Evolutionary conservation across 2,888 invertebrate species (phyloP).

Genomic region (Conops quadrifasciatus): DNA sequence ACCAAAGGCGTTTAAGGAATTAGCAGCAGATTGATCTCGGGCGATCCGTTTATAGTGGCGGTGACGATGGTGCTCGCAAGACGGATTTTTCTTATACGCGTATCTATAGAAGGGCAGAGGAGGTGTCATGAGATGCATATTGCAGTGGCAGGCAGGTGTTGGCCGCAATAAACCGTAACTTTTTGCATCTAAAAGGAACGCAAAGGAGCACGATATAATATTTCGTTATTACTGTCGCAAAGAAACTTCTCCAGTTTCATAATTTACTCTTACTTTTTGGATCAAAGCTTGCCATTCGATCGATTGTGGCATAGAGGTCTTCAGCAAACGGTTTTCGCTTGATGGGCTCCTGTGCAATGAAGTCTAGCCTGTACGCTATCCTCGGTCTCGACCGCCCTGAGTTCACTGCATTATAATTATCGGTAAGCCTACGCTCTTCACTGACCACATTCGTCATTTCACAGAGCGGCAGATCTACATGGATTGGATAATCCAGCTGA

Average conservation of each 20-base stretch:
- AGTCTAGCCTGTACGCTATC: conserved; percentile 57
- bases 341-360: conserved; percentile 58
- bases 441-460: conserved; percentile 33
- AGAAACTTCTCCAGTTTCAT: not conserved
- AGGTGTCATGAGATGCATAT: conserved; percentile 22
- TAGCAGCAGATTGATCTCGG: not conserved
- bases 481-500: conserved; percentile 53
- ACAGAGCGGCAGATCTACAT: conserved; percentile 50
- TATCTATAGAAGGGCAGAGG: conserved; percentile 53
- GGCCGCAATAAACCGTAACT: not conserved
- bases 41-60: conserved; percentile 32
- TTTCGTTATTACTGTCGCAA: not conserved
- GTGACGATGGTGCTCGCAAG: conserved; percentile 37
- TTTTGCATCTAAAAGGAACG: not conserved
- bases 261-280: conserved; percentile 49
- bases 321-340: conserved; percentile 43
- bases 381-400: conserved; percentile 45
- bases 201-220: not conserved
- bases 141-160: conserved; percentile 7
- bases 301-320: conserved; percentile 53
- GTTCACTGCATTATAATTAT: conserved; percentile 50
- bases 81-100: conserved; percentile 46
- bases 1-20: conserved; percentile 9
- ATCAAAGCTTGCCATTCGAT: conserved; percentile 50
- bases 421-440: conserved; percentile 53